A percentile compares a stretch with the other conserved stretches of the same genome.
Evolutionary conservation across 2,888 invertebrate genomes (phyloP).

Genomic region (Lasioglossum marginatum): DNA sequence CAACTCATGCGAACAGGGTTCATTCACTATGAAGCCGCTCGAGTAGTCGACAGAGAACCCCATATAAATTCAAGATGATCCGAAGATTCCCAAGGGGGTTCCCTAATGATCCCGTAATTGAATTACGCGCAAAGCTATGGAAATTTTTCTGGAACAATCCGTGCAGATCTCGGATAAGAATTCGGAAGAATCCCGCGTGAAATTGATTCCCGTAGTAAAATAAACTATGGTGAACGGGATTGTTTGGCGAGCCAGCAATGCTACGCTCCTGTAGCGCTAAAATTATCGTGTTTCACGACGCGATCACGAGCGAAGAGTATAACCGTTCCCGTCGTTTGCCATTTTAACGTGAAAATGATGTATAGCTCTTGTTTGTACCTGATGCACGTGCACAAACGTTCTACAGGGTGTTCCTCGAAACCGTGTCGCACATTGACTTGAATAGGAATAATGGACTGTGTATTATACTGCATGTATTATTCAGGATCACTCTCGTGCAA

Average conservation of each 20-base stretch:
- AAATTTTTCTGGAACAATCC: background rate
- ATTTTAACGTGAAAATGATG: conserved; percentile 55
- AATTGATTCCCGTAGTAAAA: background rate
- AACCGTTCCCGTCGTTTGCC: conserved; percentile 44
- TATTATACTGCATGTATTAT: conserved; percentile 11
- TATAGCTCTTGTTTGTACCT: conserved; percentile 31
- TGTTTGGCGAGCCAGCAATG: background rate
- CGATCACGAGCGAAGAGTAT: conserved; percentile 34
- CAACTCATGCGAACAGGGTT: too few relatives aligned
- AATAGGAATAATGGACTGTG: conserved; percentile 16
- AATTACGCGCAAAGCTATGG: background rate
- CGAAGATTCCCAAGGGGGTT: background rate
- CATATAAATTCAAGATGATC: background rate
- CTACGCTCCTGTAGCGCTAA: conserved; percentile 17
- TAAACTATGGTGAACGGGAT: conserved; percentile 18
- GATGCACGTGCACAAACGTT: conserved; percentile 36
- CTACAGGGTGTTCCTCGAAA: conserved; percentile 34
- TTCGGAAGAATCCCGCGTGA: background rate
- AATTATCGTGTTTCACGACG: conserved; percentile 38
- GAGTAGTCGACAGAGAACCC: background rate
- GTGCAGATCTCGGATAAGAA: background rate
- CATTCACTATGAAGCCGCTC: too few relatives aligned
- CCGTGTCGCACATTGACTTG: conserved; percentile 7
- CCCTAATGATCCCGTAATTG: background rate
- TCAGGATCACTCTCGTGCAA: background rate